Percentiles rank a stretch among this genome's conserved stretches.
These are phyloP conservation scores for Trididemnum clinides DNA, from an alignment of 23 tunicate genomes.

Conservation along the genomic window DNA sequence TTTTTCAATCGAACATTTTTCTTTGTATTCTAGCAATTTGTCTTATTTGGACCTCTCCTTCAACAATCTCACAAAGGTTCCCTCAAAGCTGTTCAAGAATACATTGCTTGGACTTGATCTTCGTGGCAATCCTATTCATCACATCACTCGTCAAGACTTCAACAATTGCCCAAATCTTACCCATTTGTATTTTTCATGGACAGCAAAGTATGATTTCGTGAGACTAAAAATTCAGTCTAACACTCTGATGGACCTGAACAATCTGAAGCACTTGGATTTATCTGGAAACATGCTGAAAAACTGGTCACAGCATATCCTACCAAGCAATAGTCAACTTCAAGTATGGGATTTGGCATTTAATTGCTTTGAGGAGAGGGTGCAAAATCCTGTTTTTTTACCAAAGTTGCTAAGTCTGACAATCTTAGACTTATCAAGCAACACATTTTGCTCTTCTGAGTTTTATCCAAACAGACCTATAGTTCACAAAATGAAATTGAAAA, in stretches of 20 bases:
- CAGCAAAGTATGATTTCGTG: neutral
- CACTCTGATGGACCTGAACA: neutral
- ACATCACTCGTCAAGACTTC: neutral
- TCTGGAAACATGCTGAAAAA: neutral
- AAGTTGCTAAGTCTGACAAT: neutral
- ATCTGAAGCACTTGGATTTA: neutral
- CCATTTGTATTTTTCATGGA: slow-evolving; percentile 8
- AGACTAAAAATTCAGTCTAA: neutral
- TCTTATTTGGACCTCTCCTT: too few species aligned
- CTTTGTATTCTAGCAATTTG: too few species aligned
- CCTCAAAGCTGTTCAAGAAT: too few species aligned
- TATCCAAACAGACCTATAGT: neutral
- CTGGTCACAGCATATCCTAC: neutral
- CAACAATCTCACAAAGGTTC: too few species aligned
- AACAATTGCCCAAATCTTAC: neutral
- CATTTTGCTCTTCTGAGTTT: neutral
- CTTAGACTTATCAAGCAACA: neutral
- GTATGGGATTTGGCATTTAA: neutral
- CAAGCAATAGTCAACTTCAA: neutral
- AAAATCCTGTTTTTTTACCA: neutral
- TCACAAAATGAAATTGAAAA: neutral
- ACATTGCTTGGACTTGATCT: too few species aligned
- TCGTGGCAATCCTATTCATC: too few species aligned
- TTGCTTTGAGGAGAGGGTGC: neutral
- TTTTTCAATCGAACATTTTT: too few species aligned